Evolutionary conservation across 2,888 invertebrate species (phyloP).

Genomic region (Pandemis corylana): DNA sequence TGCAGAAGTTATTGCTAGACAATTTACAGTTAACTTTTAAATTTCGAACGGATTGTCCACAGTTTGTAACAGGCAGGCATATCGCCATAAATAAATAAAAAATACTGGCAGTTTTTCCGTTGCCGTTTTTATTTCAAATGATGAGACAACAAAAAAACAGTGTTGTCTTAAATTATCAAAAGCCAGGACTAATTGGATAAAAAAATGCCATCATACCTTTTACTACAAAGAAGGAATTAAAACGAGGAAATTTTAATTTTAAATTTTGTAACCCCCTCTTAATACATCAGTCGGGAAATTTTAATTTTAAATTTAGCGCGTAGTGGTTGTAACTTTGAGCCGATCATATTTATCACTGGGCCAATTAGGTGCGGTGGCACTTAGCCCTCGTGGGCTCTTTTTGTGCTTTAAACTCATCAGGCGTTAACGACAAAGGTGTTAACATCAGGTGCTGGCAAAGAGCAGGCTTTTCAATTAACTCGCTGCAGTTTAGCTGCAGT

Average conservation of each 20-base stretch:
- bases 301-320: slow-evolving; percentile 23
- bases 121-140: background rate
- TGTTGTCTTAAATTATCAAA: background rate
- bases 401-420: slow-evolving; percentile 14
- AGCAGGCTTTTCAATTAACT: slow-evolving; percentile 36
- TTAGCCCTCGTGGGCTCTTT: slow-evolving; percentile 1
- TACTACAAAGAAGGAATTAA: background rate
- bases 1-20: slow-evolving; percentile 4
- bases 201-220: background rate
- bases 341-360: background rate
- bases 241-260: slow-evolving; percentile 28
- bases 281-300: slow-evolving; percentile 24
- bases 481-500: background rate
- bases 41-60: background rate
- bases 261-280: slow-evolving; percentile 20
- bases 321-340: background rate
- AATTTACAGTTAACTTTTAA: slow-evolving; percentile 6
- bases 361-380: background rate
- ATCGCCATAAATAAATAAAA: too few species aligned
- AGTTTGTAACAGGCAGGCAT: background rate
- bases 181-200: background rate
- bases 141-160: background rate
- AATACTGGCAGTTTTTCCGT: background rate
- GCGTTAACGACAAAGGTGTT: slow-evolving; percentile 36
- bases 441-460: slow-evolving; percentile 31